phyloP scores from a whole-genome alignment of 2,113 vertebrate species.

The Danio rerio region GRCz12tu NC_133184.1:23371001-23371500 shows the following conservation, averaged over 20 bases:
- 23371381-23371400: slow-evolving; percentile 23
- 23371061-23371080: slow-evolving; percentile 53
- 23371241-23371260: slow-evolving; percentile 63
- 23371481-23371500: slow-evolving; percentile 55
- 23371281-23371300: slow-evolving; percentile 56
- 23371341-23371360: slow-evolving; percentile 1
- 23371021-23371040: slow-evolving; percentile 53
- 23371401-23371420: slow-evolving; percentile 18
- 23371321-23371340: slow-evolving; percentile 56
- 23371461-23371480: slow-evolving; percentile 18
- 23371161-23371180: slow-evolving; percentile 59
- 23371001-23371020: slow-evolving; percentile 55
- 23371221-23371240: slow-evolving; percentile 58
- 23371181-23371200: slow-evolving; percentile 63
- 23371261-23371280: slow-evolving; percentile 60
- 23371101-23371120: slow-evolving; percentile 60
- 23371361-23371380: slow-evolving; percentile 37
- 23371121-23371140: slow-evolving; percentile 53
- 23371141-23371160: slow-evolving; percentile 55
- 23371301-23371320: slow-evolving; percentile 53
- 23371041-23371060: slow-evolving; percentile 58
- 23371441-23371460: slow-evolving; percentile 28
- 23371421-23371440: slow-evolving; percentile 42
- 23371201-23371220: slow-evolving; percentile 67
- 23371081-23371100: slow-evolving; percentile 57